These are phyloP conservation scores for Diplolepis rosae DNA, from an alignment of 2,888 invertebrate genomes.

Conservation along the genomic window DNA sequence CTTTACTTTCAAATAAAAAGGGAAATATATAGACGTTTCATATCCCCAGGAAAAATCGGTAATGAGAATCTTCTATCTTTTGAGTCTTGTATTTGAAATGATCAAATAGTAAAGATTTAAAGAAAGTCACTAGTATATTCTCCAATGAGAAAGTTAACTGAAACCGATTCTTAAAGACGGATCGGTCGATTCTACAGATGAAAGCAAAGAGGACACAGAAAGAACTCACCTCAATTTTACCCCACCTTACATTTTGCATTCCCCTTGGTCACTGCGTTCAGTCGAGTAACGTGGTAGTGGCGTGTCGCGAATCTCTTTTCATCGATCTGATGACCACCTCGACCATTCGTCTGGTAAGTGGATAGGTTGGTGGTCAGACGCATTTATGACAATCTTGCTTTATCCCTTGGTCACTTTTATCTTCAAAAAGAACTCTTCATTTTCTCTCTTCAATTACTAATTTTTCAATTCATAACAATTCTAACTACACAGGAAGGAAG, in stretches of 20 bases:
- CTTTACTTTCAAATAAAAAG: background rate
- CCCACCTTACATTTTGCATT: conserved; percentile 38
- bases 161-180: conserved; percentile 20
- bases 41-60: background rate
- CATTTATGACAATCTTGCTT: conserved; percentile 10
- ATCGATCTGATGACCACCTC: conserved; percentile 68
- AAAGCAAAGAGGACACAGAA: conserved; percentile 1
- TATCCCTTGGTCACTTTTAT: background rate
- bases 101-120: conserved; percentile 20
- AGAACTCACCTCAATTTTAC: conserved; percentile 3
- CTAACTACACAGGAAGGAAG: too few relatives aligned
- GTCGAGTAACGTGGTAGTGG: conserved; percentile 49
- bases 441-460: background rate
- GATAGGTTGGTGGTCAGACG: conserved; percentile 47
- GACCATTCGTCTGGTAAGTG: conserved; percentile 59
- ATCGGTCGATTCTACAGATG: conserved; percentile 8
- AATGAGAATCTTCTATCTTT: background rate
- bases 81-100: background rate
- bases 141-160: conserved; percentile 28
- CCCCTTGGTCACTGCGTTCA: conserved; percentile 37
- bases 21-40: background rate
- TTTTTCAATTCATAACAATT: too few relatives aligned
- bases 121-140: conserved; percentile 9
- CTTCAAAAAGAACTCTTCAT: background rate
- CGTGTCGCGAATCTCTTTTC: conserved; percentile 69